phyloP scores from a whole-genome alignment of 2,888 invertebrate species.

The Frankliniella fusca region DNA sequence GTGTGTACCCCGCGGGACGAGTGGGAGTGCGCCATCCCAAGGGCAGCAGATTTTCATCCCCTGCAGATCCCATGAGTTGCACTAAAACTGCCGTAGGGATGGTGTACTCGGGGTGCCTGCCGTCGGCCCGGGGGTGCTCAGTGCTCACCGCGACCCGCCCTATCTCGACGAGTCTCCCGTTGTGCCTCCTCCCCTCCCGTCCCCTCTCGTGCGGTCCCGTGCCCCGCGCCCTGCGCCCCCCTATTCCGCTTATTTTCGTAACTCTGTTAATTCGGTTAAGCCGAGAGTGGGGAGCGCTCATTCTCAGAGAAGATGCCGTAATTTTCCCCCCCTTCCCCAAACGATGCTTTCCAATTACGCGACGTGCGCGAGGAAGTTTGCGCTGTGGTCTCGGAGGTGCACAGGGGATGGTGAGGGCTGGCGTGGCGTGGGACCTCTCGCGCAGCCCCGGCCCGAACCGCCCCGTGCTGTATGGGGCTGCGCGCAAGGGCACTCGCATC shows the following conservation, averaged over 20 bases:
- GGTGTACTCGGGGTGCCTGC: background rate
- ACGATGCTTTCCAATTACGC: slow-evolving; percentile 20
- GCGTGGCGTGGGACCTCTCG: too few relatives aligned
- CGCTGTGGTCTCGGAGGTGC: background rate
- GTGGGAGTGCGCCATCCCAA: too few relatives aligned
- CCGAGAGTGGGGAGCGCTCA: background rate
- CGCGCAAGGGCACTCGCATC: background rate
- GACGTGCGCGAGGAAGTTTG: background rate
- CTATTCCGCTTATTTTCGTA: slow-evolving; percentile 5
- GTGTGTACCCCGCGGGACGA: too few relatives aligned
- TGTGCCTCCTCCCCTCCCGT: background rate
- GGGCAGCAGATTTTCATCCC: too few relatives aligned
- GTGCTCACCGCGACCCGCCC: background rate
- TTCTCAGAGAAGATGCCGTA: slow-evolving; percentile 6
- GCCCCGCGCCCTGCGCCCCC: background rate
- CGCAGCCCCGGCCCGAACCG: too few relatives aligned
- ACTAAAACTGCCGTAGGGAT: too few relatives aligned
- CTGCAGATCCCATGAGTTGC: too few relatives aligned
- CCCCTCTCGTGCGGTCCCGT: too few relatives aligned
- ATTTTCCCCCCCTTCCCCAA: background rate
- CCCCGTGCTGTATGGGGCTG: background rate
- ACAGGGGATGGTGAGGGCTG: too few relatives aligned
- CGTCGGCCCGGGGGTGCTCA: background rate
- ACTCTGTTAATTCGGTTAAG: slow-evolving; percentile 20
- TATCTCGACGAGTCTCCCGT: background rate